These are phyloP conservation scores for Umimayanthus chanpuru DNA, from an alignment of 92 coral and sea anemone genomes.

Conservation along the genomic window DNA sequence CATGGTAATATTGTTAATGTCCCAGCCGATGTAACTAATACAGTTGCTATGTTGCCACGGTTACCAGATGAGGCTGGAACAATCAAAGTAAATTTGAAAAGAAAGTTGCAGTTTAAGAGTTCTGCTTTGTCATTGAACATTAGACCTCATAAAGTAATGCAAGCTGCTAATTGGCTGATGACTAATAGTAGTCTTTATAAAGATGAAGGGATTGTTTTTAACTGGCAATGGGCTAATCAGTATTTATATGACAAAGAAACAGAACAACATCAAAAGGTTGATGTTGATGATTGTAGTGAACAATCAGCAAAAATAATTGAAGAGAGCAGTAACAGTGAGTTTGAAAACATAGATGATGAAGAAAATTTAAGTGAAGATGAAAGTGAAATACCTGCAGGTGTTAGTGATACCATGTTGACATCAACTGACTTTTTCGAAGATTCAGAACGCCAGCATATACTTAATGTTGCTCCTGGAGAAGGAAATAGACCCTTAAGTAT, in stretches of 20 bases:
- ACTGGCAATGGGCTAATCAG: conserved; percentile 55
- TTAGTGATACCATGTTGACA: conserved; percentile 50
- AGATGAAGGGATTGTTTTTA: conserved; percentile 57
- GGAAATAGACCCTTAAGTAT: conserved; percentile 68
- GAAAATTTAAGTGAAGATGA: conserved; percentile 66
- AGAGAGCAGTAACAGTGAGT: conserved; percentile 31
- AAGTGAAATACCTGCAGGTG: conserved; percentile 50
- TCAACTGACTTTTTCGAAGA: conserved; percentile 71
- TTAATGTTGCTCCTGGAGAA: conserved; percentile 74
- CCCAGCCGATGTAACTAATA: conserved; percentile 67
- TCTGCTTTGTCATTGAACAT: conserved; percentile 71
- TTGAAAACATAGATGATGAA: conserved; percentile 33
- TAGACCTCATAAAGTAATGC: conserved; percentile 55
- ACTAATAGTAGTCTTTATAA: conserved; percentile 65
- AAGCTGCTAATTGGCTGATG: conserved; percentile 63
- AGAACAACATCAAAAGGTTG: conserved; percentile 30
- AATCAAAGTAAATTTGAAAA: conserved; percentile 66
- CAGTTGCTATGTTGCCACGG: conserved; percentile 62
- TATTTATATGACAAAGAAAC: conserved; percentile 41
- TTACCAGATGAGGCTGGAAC: conserved; percentile 59
- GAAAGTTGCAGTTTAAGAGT: conserved; percentile 68
- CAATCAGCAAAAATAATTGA: conserved; percentile 38
- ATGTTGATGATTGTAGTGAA: conserved; percentile 21
- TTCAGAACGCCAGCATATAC: conserved; percentile 61
- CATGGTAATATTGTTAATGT: conserved; percentile 55